Evolutionary conservation across 2,797 vertebrate species (phyloP).

Genomic region (Myotis vivesi): DNA sequence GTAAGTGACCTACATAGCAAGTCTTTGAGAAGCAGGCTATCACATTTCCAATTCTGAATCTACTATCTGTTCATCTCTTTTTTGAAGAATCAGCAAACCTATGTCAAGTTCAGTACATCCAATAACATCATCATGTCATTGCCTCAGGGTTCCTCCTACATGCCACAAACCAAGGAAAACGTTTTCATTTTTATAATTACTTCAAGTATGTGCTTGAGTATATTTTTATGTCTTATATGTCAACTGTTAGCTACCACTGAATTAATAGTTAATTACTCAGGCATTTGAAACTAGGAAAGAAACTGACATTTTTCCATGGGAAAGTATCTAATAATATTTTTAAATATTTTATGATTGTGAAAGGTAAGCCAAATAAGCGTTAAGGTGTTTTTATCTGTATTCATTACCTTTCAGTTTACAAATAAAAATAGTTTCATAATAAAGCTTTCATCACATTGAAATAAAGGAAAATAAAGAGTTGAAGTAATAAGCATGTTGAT

Average conservation of each 20-base stretch:
- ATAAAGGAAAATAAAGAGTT: constrained; percentile 65
- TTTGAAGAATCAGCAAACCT: constrained; percentile 67
- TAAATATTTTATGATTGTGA: constrained; percentile 57
- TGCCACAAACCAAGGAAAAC: constrained; percentile 42
- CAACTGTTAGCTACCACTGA: constrained; percentile 15
- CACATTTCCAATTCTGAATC: constrained; percentile 42
- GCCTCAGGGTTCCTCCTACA: constrained; percentile 45
- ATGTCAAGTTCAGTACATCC: constrained; percentile 39
- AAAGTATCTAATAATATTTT: constrained; percentile 37
- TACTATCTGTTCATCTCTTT: constrained; percentile 68
- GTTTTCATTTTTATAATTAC: constrained; percentile 53
- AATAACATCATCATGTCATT: constrained; percentile 47
- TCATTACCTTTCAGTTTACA: background rate
- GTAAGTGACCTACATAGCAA: constrained; percentile 65
- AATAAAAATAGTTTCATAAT: constrained; percentile 48
- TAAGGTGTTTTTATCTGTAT: background rate
- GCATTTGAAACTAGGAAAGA: constrained; percentile 40
- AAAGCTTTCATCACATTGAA: constrained; percentile 59
- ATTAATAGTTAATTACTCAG: constrained; percentile 34
- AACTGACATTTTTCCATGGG: background rate
- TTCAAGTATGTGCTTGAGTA: constrained; percentile 31
- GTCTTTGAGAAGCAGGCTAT: constrained; percentile 42
- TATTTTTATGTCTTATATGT: background rate
- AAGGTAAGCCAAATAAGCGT: background rate
- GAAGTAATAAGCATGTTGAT: background rate